Evolutionary conservation across 2,113 vertebrate genomes (phyloP), one percentile per base, ranked within the genome.

Genomic region (Apaloderma vittatum): DNA sequence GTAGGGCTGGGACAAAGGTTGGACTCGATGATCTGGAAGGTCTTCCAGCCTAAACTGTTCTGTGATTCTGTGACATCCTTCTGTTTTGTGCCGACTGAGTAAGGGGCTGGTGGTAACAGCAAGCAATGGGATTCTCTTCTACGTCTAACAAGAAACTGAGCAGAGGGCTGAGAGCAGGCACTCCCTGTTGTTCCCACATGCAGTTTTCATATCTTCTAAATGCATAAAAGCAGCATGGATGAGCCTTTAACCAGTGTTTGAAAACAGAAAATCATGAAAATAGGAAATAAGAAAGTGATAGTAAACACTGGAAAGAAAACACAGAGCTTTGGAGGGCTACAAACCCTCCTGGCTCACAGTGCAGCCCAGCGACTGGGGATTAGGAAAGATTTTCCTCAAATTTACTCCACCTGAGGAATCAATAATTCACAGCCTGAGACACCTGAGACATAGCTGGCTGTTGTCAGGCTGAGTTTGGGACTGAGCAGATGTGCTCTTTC

Each of bases 351-450:
- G 18, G 4, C 48, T 62, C 23, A 55, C 12, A 15, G 12, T 1
- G 0, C 15, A 37, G 16, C 27, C 13, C n/a, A 65, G 2, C 1
- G 0, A 8, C n/a, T 21, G 20, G 40, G 20, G 27, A 54, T 58
- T 54, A 55, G 17, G 48, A 43, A 59, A 73, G 73, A n/a, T 67
- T 86, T 63, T 48, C 54, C 43, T 62, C 75, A 77, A 30, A 73
- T 67, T 68, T 15, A 16, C 10, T 68, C 45, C 71, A 81, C 84
- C 79, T 85, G 79, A 40, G 58, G 40, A 67, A 15, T 15, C 24
- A 73, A 0, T 72, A 73, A 0, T 72, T 82, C 76, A 19, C 26
- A 63, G 32, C 11, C 20, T 76, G 46, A 40, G 40, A 21, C 43
- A 62, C 15, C 18, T 68, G 65, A 34, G 27, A 6, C 51, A 30